These are phyloP conservation scores for Cheilosia pagana DNA, from an alignment of 2,888 invertebrate species.

Conservation along the genomic window DNA sequence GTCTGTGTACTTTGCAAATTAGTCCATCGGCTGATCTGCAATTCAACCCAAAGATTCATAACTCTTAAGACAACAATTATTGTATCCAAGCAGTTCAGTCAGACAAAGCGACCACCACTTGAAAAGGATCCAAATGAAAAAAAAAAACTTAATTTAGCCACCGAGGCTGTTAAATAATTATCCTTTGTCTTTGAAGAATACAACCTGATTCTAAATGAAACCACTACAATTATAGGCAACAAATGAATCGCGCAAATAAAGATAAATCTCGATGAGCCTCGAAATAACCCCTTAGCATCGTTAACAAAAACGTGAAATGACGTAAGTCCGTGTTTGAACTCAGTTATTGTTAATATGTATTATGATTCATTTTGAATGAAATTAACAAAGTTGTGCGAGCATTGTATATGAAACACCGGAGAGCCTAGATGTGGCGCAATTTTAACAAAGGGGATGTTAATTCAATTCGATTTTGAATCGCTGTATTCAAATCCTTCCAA, in stretches of 20 bases:
- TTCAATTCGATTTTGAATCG: not conserved
- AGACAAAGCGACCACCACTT: no score
- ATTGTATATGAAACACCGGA: not conserved
- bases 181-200: not conserved
- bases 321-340: not conserved
- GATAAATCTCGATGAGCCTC: not conserved
- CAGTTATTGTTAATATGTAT: not conserved
- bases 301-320: not conserved
- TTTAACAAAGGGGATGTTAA: not conserved
- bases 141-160: no score
- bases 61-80: no score
- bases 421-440: not conserved
- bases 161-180: no score
- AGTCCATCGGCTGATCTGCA: no score
- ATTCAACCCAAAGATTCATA: no score
- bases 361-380: not conserved
- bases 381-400: slow-evolving; percentile 3
- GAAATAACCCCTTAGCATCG: not conserved
- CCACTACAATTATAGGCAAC: not conserved
- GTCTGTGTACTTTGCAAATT: no score
- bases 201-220: not conserved
- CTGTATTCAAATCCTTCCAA: not conserved
- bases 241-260: not conserved
- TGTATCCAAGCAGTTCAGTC: no score
- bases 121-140: no score